Evolutionary conservation across 2,888 invertebrate species (phyloP), one percentile per base, ranked within the genome.

Genomic region (Oxystoma pomonae): DNA sequence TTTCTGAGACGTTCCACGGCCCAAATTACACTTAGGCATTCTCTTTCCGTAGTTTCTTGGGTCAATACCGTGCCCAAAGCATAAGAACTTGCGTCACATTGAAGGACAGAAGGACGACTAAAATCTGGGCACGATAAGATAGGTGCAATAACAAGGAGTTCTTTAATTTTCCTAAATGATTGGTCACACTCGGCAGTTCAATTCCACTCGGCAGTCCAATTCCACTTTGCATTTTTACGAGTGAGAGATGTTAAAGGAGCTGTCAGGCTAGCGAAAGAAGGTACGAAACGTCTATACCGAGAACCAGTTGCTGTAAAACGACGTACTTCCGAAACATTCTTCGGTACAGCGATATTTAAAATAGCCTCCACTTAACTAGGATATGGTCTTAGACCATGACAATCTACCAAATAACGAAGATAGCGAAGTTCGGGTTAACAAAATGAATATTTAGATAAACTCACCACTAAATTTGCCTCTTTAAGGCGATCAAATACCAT

Each of bases 111-210:
- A 9, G 62, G 55, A 5, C 49, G 17, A 18, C 2, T 50, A 52
- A 71, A 71, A 59, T 71, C 69, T 1, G 70, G 70, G 57, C 69
- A 67, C 5, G 57, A 58, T 22, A 71, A 58, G 18, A 71, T 59
- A 7, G 70, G 68, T n/a, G 68, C 70, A 1, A 63, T 58, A 9
- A 67, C 55, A 12, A 70, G 57, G 35, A 12, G 51, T 20, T 67
- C 57, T 59, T 69, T 71, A 16, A 71, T 58, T 1, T 9, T 0
- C 7, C 19, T 16, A 52, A 68, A 70, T 1, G 66, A 22, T 0
- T 22, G 16, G 2, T 69, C 58, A 55, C 62, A 65, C n/a, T n/a
- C n/a, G n/a, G n/a, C n/a, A n/a, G n/a, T n/a, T n/a, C n/a, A n/a
- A n/a, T n/a, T n/a, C n/a, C n/a, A 35, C 7, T 66, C 65, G 0